Evolutionary conservation across 2,113 vertebrate species (phyloP).

Genomic region (Lucifuga dentata): DNA sequence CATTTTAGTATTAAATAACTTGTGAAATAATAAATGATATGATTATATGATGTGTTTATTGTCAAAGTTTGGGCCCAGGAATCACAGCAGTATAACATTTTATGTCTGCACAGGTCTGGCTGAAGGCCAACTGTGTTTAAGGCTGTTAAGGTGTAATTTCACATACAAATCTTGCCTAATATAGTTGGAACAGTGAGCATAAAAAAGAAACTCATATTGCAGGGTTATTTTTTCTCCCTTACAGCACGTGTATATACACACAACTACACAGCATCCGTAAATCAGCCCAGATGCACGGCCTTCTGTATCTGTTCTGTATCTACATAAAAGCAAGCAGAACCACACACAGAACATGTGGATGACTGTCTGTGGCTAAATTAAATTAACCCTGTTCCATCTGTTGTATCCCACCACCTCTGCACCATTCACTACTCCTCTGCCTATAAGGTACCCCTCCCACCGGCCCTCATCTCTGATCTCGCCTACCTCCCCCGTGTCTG

Average conservation of each 20-base stretch:
- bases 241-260: background rate
- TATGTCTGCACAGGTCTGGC: too few species aligned
- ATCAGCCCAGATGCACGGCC: constrained; percentile 2
- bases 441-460: constrained; percentile 10
- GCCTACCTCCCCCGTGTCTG: constrained; percentile 78
- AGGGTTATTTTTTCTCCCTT: background rate
- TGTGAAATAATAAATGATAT: too few species aligned
- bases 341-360: constrained; percentile 51
- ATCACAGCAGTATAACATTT: too few species aligned
- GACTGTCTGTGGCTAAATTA: constrained; percentile 45
- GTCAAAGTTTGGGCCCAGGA: too few species aligned
- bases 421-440: constrained; percentile 25
- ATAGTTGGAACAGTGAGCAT: constrained; percentile 8
- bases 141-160: constrained; percentile 3
- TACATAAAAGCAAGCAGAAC: constrained; percentile 35
- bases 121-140: constrained; percentile 5
- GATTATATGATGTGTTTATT: too few species aligned
- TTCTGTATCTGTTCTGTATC: constrained; percentile 24
- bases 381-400: constrained; percentile 56
- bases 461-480: constrained; percentile 13
- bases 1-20: too few species aligned
- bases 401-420: constrained; percentile 57
- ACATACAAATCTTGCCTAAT: constrained; percentile 27
- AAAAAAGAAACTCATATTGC: constrained; percentile 6
- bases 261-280: background rate